Evolutionary conservation across 2,888 invertebrate species (phyloP).

Genomic region (Agrotis segetum): DNA sequence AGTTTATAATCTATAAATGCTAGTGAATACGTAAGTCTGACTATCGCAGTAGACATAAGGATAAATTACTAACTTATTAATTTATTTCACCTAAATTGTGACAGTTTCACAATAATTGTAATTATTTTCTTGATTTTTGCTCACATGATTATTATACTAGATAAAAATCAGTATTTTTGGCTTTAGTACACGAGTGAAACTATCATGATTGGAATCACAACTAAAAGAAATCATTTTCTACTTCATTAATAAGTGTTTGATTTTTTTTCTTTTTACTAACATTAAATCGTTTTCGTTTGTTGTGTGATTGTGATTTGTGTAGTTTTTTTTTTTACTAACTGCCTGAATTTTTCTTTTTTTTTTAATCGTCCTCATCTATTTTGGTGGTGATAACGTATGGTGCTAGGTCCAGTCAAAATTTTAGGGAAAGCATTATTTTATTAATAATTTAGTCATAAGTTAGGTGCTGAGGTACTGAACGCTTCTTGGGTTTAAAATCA

Average conservation of each 20-base stretch:
- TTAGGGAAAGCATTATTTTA: conserved; percentile 58
- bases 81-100: conserved; percentile 66
- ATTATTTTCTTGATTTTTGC: conserved; percentile 35
- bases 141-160: conserved; percentile 33
- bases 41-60: conserved; percentile 75
- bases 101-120: conserved; percentile 68
- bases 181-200: conserved; percentile 65
- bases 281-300: conserved; percentile 73
- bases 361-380: conserved; percentile 72
- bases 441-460: conserved; percentile 65
- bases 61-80: conserved; percentile 72
- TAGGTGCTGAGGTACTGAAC: conserved; percentile 79
- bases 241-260: conserved; percentile 68
- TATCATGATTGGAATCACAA: conserved; percentile 66
- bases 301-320: conserved; percentile 79
- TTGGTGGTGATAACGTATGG: conserved; percentile 83
- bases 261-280: conserved; percentile 80
- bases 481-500: conserved; percentile 77
- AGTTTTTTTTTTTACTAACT: conserved; percentile 83
- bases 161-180: conserved; percentile 43
- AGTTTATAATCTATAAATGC: conserved; percentile 63
- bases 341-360: conserved; percentile 76
- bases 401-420: conserved; percentile 79
- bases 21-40: conserved; percentile 74
- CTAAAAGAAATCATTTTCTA: conserved; percentile 60